Evolutionary conservation across 2,888 invertebrate genomes (phyloP).

Genomic region (Xestoiulus laeticollis): DNA sequence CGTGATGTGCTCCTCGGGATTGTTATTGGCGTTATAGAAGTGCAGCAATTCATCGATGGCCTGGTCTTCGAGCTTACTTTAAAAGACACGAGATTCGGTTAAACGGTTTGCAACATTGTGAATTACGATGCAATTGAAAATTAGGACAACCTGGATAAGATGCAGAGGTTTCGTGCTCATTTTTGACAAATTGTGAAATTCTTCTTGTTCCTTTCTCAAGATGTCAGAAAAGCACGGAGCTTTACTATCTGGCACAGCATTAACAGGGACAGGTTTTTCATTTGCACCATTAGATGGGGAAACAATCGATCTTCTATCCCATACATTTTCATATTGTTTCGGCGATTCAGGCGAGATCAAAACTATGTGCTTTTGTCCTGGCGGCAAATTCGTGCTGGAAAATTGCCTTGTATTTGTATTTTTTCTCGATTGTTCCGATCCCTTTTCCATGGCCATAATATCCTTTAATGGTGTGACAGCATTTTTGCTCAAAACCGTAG

Average conservation of each 20-base stretch:
- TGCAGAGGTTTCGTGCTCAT: constrained; percentile 77
- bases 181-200: constrained; percentile 76
- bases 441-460: constrained; percentile 16
- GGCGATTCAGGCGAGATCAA: not conserved
- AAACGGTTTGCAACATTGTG: not conserved
- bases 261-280: not conserved
- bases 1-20: constrained; percentile 77
- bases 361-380: not conserved
- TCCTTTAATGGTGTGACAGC: not conserved
- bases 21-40: constrained; percentile 77
- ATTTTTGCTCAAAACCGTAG: not conserved
- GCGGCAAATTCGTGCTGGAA: not conserved
- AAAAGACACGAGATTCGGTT: constrained; percentile 51
- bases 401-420: not conserved
- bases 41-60: constrained; percentile 81
- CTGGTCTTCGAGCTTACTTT: constrained; percentile 80
- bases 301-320: not conserved
- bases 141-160: constrained; percentile 74
- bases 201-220: constrained; percentile 77
- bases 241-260: not conserved
- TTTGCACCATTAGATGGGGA: not conserved
- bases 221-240: constrained; percentile 68
- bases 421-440: not conserved
- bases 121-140: not conserved
- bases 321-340: not conserved